Evolutionary conservation across 2,888 invertebrate species (phyloP).

Genomic region (Alcis repandata): DNA sequence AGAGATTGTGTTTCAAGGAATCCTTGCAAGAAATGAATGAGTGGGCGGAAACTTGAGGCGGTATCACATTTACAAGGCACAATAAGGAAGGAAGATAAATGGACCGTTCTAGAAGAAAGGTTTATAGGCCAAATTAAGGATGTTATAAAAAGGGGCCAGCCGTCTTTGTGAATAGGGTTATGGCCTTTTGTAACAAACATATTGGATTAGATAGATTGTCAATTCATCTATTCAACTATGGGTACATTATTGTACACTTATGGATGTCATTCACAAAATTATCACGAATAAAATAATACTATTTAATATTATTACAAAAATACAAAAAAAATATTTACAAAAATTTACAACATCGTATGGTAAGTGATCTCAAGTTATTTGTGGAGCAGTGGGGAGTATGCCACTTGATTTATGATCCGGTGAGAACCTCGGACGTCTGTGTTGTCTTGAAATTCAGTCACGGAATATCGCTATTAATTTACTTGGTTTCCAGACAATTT

Average conservation of each 20-base stretch:
- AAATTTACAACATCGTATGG: not conserved
- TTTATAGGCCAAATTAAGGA: conserved; percentile 39
- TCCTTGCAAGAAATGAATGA: conserved; percentile 29
- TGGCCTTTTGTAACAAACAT: conserved; percentile 3
- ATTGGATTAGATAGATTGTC: too few relatives aligned
- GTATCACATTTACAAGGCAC: conserved; percentile 37
- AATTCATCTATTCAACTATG: too few relatives aligned
- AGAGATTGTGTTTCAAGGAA: conserved; percentile 34
- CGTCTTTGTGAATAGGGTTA: conserved; percentile 27
- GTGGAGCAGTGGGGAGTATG: conserved; percentile 20
- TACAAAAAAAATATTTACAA: not conserved
- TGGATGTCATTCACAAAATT: too few relatives aligned
- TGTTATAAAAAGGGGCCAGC: conserved; percentile 40
- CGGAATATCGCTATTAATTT: conserved; percentile 53
- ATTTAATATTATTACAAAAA: too few relatives aligned
- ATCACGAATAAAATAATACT: too few relatives aligned
- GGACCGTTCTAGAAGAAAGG: conserved; percentile 33
- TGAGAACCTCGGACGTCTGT: conserved; percentile 32
- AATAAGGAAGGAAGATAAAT: conserved; percentile 43
- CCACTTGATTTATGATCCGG: conserved; percentile 30
- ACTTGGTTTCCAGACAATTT: conserved; percentile 41
- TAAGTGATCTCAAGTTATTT: conserved; percentile 17
- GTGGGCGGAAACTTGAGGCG: conserved; percentile 40
- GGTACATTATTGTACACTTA: too few relatives aligned
- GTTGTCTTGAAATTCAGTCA: conserved; percentile 49